Conservation (phyloP, 1,140 invertebrate genomes). For the Brachionus rubens region DNA sequence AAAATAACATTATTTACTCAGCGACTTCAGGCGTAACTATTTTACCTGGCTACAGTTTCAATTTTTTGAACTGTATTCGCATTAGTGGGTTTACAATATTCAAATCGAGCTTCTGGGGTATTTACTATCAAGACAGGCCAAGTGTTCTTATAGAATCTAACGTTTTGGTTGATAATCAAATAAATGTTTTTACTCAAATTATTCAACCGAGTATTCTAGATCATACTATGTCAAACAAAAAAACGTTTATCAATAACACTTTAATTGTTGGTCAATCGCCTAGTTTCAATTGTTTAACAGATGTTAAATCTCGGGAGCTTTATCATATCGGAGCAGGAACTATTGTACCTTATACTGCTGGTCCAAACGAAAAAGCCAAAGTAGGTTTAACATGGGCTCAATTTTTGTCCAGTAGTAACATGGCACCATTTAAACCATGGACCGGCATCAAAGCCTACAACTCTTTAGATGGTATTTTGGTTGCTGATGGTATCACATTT, state of each 20-base stretch:
- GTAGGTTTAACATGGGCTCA: conserved; percentile 49
- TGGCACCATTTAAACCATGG: conserved; percentile 51
- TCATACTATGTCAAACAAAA: conserved; percentile 9
- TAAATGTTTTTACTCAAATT: conserved; percentile 4
- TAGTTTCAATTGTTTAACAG: background rate
- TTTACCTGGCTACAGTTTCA: conserved; percentile 24
- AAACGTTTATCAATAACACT: background rate
- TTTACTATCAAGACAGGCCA: conserved; percentile 20
- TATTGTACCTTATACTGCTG: background rate
- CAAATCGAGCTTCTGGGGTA: conserved; percentile 24
- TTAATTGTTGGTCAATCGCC: conserved; percentile 14
- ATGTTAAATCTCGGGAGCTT: background rate
- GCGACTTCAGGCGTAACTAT: background rate
- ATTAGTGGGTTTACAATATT: conserved; percentile 23
- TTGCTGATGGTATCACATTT: conserved; percentile 26
- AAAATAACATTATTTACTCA: conserved; percentile 49
- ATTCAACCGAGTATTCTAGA: conserved; percentile 8
- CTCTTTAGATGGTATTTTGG: conserved; percentile 36
- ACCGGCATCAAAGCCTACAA: conserved; percentile 22
- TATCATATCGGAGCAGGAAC: background rate
- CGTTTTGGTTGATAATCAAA: conserved; percentile 9
- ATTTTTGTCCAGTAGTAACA: conserved; percentile 51
- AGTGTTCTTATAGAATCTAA: conserved; percentile 14
- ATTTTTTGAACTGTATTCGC: conserved; percentile 11
- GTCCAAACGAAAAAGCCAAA: conserved; percentile 41